Evolutionary conservation across 2,797 vertebrate species (phyloP).

Genomic region (Eidolon dupreanum): DNA sequence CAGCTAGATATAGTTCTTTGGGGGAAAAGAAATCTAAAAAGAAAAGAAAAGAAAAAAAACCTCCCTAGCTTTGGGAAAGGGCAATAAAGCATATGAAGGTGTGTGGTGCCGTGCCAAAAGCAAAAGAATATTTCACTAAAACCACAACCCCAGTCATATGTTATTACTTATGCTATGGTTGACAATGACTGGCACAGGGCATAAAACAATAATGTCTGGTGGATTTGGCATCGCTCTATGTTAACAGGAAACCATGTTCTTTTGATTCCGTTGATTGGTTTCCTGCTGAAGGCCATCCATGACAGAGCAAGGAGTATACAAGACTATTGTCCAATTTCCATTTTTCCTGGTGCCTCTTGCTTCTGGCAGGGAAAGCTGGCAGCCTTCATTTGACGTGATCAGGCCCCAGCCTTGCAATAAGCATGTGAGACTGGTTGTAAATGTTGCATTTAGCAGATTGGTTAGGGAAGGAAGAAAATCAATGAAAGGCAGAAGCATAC

Average conservation of each 20-base stretch:
- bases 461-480: constrained; percentile 18
- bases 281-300: constrained; percentile 73
- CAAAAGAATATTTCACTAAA: constrained; percentile 58
- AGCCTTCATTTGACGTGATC: constrained; percentile 18
- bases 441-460: constrained; percentile 39
- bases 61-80: constrained; percentile 50
- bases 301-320: constrained; percentile 57
- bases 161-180: constrained; percentile 57
- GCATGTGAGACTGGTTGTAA: constrained; percentile 51
- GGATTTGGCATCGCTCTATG: constrained; percentile 43
- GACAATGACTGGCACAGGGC: constrained; percentile 69
- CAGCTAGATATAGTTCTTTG: constrained; percentile 73
- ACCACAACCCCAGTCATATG: constrained; percentile 58
- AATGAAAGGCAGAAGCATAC: not conserved
- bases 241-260: constrained; percentile 70
- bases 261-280: constrained; percentile 69
- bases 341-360: constrained; percentile 47
- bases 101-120: constrained; percentile 58
- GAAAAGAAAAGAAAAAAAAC: not conserved
- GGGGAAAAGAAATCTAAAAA: constrained; percentile 56
- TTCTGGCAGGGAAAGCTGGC: constrained; percentile 59
- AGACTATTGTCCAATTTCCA: constrained; percentile 65
- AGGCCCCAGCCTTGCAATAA: not conserved
- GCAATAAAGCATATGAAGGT: constrained; percentile 68
- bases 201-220: constrained; percentile 52